Conservation (phyloP, 1,140 invertebrate species). For the Magallana ariakensis region DNA sequence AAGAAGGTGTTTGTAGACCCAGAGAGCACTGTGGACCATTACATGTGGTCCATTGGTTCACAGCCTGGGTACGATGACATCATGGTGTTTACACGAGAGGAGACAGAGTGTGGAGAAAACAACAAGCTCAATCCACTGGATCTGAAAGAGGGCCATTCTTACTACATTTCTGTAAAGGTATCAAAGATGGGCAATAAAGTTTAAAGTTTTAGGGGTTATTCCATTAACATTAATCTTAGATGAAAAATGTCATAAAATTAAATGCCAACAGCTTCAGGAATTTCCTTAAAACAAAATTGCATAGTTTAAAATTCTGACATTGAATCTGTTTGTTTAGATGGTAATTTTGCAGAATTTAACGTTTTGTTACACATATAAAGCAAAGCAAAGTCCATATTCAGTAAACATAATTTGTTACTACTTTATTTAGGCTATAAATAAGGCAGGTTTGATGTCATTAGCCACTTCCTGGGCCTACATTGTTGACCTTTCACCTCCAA, state of each 20-base stretch:
- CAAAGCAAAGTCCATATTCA: too few species aligned
- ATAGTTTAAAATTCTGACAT: too few species aligned
- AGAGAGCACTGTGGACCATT: constrained; percentile 58
- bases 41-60: constrained; percentile 59
- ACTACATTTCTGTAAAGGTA: constrained; percentile 64
- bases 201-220: too few species aligned
- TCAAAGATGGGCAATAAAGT: too few species aligned
- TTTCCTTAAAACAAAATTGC: too few species aligned
- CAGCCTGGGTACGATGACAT: constrained; percentile 62
- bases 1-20: constrained; percentile 58
- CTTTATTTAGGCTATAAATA: constrained; percentile 56
- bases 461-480: constrained; percentile 46
- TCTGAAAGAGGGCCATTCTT: constrained; percentile 61
- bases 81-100: constrained; percentile 42
- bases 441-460: constrained; percentile 52
- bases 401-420: background rate
- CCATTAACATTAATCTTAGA: too few species aligned
- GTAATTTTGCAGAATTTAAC: too few species aligned
- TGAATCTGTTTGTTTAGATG: too few species aligned
- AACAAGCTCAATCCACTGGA: constrained; percentile 9
- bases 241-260: too few species aligned
- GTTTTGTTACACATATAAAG: too few species aligned
- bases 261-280: too few species aligned
- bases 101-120: constrained; percentile 50
- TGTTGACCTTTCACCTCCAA: constrained; percentile 50